Percentiles rank a stretch among this genome's conserved stretches.
Conservation (phyloP, 2,113 vertebrate species). For the Oreamnos americanus region DNA sequence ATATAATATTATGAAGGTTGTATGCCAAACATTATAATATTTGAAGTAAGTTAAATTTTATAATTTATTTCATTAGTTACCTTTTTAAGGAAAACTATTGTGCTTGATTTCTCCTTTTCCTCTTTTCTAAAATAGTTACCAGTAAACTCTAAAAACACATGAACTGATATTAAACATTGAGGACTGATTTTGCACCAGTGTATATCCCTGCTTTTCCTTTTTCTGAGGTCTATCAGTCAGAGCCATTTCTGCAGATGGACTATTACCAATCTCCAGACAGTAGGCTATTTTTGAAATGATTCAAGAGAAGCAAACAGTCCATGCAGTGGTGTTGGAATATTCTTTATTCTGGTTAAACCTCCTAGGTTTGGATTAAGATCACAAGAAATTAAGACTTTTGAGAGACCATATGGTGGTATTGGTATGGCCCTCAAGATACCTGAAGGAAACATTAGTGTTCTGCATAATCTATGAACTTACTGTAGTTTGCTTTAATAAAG, state of each 20-base stretch:
- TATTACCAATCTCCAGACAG: background rate
- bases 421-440: background rate
- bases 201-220: background rate
- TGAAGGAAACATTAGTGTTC: background rate
- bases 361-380: background rate
- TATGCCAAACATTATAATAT: background rate
- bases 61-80: background rate
- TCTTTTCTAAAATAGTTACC: background rate
- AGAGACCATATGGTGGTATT: background rate
- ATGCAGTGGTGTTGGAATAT: background rate
- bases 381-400: background rate
- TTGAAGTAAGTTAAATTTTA: slow-evolving; percentile 6
- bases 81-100: background rate
- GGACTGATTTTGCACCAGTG: background rate
- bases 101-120: background rate
- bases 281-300: background rate
- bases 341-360: background rate
- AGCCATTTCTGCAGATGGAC: background rate
- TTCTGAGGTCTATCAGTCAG: background rate
- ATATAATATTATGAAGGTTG: background rate
- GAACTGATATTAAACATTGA: background rate
- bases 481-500: background rate
- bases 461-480: background rate
- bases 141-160: background rate
- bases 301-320: background rate